A percentile compares a stretch with the other conserved stretches of the same genome.
These are phyloP conservation scores for Hoplias malabaricus DNA, from an alignment of 2,113 vertebrate genomes.

Conservation along the genomic window DNA sequence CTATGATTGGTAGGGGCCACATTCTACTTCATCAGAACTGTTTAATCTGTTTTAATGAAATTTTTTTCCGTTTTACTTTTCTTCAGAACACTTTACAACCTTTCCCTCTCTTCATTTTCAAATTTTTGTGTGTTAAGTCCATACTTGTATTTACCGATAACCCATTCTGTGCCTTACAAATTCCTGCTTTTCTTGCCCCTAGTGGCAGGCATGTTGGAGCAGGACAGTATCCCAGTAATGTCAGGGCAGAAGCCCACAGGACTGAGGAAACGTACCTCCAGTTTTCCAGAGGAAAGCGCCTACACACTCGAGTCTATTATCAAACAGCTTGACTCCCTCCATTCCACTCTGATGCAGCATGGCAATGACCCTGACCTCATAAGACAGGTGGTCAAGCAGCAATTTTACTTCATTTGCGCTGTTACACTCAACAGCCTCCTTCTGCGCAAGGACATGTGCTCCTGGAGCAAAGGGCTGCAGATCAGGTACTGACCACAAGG, in stretches of 20 bases:
- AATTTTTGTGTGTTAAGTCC: background rate
- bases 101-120: too few relatives aligned
- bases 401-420: slow-evolving; percentile 89
- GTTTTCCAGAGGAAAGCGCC: slow-evolving; percentile 81
- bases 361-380: slow-evolving; percentile 86
- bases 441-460: slow-evolving; percentile 97
- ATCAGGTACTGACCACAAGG: slow-evolving; percentile 79
- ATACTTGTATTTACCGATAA: background rate
- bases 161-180: background rate
- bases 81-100: background rate
- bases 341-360: slow-evolving; percentile 86
- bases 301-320: slow-evolving; percentile 89
- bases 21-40: background rate
- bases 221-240: slow-evolving; percentile 90
- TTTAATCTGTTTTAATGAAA: background rate
- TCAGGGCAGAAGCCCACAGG: slow-evolving; percentile 90
- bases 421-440: slow-evolving; percentile 93
- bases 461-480: slow-evolving; percentile 98
- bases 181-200: background rate
- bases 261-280: slow-evolving; percentile 87
- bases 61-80: background rate
- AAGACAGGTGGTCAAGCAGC: slow-evolving; percentile 89
- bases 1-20: slow-evolving; percentile 83
- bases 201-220: slow-evolving; percentile 96
- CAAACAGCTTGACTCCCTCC: slow-evolving; percentile 83